Conservation (phyloP, 2,888 invertebrate species). For the Heterodera filipjevi region DNA sequence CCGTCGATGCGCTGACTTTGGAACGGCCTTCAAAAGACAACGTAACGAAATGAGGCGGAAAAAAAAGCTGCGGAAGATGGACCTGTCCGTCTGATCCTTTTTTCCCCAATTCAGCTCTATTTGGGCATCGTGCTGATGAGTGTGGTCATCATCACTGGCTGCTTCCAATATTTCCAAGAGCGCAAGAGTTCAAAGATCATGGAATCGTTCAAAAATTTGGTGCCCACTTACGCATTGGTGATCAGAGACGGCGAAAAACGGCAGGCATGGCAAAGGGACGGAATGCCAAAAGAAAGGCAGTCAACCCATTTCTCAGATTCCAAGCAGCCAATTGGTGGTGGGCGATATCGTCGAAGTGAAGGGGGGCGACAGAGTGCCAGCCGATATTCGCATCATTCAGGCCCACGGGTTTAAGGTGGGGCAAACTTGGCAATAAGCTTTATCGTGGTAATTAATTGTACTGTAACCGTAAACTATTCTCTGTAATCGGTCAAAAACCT, state of each 20-base stretch:
- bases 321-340: constrained; percentile 79
- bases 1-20: constrained; percentile 62
- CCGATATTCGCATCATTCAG: constrained; percentile 91
- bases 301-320: constrained; percentile 64
- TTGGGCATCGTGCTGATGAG: constrained; percentile 67
- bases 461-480: no score
- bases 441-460: no score
- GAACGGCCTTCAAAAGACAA: constrained; percentile 68
- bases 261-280: constrained; percentile 60
- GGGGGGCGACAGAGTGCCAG: constrained; percentile 96
- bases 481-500: no score
- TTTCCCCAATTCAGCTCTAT: constrained; percentile 34
- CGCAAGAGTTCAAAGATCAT: constrained; percentile 71
- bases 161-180: constrained; percentile 77
- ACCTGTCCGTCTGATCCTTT: constrained; percentile 29
- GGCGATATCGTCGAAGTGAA: constrained; percentile 98
- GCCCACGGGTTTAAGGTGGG: constrained; percentile 84
- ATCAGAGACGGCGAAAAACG: constrained; percentile 68
- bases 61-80: no score
- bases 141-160: constrained; percentile 75
- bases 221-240: constrained; percentile 77
- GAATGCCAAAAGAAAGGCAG: not conserved
- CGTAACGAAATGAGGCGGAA: constrained; percentile 44
- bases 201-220: constrained; percentile 49
- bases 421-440: not conserved